phyloP scores from a whole-genome alignment of 2,113 vertebrate genomes.

The Halcyon malimbica region DNA sequence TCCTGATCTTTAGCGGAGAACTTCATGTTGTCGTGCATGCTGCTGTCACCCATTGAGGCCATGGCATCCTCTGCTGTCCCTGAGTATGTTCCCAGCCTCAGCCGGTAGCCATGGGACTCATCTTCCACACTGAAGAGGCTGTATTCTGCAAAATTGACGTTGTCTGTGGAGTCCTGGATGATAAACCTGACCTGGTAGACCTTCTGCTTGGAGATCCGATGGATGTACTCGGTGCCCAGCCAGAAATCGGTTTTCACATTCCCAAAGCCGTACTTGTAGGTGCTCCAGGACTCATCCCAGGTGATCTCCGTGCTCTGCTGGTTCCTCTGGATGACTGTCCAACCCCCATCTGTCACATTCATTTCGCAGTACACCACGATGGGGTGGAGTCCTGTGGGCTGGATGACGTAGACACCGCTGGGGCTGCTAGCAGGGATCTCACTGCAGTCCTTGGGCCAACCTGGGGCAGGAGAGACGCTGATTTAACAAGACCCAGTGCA shows the following conservation, averaged over 20 bases:
- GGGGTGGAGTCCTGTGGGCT: background rate
- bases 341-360: background rate
- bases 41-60: background rate
- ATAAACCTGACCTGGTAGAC: background rate
- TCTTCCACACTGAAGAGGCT: background rate
- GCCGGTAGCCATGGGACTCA: background rate
- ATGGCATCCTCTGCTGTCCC: background rate
- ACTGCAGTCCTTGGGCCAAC: background rate
- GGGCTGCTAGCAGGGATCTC: background rate
- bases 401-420: background rate
- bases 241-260: background rate
- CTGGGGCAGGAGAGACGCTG: background rate
- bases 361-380: background rate
- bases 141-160: background rate
- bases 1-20: constrained; percentile 20
- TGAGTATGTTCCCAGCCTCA: background rate
- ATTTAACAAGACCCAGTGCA: background rate
- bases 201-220: background rate
- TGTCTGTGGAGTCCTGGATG: background rate
- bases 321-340: background rate
- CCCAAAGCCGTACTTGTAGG: background rate
- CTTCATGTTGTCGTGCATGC: constrained; percentile 15
- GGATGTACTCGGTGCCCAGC: background rate
- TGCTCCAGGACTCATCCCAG: background rate
- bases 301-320: background rate